Evolutionary conservation across 53 echinoderm and acorn worm genomes (phyloP).

Genomic region (Astropecten irregularis): DNA sequence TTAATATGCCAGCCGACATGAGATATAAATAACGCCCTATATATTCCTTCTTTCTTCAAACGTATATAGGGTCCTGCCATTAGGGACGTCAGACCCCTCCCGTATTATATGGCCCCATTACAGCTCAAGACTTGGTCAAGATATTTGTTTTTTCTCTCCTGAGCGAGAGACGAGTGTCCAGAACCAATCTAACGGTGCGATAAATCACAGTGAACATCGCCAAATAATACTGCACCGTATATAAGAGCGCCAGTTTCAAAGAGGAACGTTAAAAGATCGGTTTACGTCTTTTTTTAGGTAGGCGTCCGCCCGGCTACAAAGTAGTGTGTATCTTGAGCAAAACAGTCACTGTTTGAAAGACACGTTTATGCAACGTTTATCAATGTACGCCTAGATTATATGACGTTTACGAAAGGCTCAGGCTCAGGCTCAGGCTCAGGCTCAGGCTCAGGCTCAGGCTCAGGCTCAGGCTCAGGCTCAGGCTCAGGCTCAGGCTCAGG

Average conservation of each 20-base stretch:
- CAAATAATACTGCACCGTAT: not conserved
- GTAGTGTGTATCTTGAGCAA: not conserved
- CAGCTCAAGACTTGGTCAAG: not conserved
- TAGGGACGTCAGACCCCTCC: not conserved
- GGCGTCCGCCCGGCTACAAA: not conserved
- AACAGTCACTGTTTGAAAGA: not conserved
- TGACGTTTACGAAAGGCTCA: too few species aligned
- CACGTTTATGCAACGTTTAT: not conserved
- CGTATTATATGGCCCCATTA: slow-evolving; percentile 34
- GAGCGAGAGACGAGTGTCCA: not conserved
- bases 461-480: too few species aligned
- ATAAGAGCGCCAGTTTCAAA: not conserved
- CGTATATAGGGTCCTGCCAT: not conserved
- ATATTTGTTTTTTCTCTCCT: slow-evolving; percentile 39
- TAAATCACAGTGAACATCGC: slow-evolving; percentile 29
- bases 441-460: too few species aligned
- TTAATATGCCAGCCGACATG: not conserved
- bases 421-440: too few species aligned
- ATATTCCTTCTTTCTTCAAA: not conserved
- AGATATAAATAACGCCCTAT: slow-evolving; percentile 3
- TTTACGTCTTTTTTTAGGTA: slow-evolving; percentile 13
- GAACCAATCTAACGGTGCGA: slow-evolving; percentile 26
- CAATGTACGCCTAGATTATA: too few species aligned
- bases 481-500: too few species aligned
- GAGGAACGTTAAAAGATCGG: not conserved